Conservation (phyloP, 2,113 vertebrate genomes). For the Tetrao urogallus region DNA sequence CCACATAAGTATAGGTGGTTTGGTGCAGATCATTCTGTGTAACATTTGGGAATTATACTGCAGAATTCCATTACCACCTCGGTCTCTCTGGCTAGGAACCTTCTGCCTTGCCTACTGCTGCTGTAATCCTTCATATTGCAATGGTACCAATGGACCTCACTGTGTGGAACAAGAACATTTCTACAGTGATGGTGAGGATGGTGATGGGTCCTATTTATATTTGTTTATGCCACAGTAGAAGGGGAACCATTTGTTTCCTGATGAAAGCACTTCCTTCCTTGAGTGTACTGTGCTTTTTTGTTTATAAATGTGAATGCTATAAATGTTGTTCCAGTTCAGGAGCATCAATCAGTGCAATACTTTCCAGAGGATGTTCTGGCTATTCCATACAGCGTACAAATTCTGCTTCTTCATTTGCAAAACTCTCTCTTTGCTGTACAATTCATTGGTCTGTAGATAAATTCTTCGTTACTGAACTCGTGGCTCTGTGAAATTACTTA, state of each 20-base stretch:
- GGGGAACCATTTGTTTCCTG: slow-evolving; percentile 26
- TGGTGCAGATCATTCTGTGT: neutral
- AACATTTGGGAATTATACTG: neutral
- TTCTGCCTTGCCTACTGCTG: neutral
- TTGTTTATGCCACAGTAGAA: slow-evolving; percentile 13
- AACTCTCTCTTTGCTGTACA: neutral
- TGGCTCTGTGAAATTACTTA: slow-evolving; percentile 11
- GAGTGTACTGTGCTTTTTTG: neutral
- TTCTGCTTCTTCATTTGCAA: neutral
- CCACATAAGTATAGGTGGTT: neutral
- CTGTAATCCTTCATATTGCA: neutral
- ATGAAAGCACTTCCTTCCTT: slow-evolving; percentile 7
- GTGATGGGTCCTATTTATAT: neutral
- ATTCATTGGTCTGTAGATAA: slow-evolving; percentile 48
- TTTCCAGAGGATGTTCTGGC: neutral
- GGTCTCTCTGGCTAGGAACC: neutral
- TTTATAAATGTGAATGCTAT: neutral
- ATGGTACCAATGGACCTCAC: neutral
- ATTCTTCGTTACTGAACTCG: slow-evolving; percentile 21
- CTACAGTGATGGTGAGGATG: neutral
- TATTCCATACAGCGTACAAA: neutral
- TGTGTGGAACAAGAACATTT: neutral
- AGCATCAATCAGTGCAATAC: neutral
- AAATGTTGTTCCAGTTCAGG: neutral
- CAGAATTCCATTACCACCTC: neutral